Percentiles rank a stretch among this genome's conserved stretches.
Evolutionary conservation across 1,140 invertebrate genomes (phyloP).

Genomic region (Brachionus manjavacas): DNA sequence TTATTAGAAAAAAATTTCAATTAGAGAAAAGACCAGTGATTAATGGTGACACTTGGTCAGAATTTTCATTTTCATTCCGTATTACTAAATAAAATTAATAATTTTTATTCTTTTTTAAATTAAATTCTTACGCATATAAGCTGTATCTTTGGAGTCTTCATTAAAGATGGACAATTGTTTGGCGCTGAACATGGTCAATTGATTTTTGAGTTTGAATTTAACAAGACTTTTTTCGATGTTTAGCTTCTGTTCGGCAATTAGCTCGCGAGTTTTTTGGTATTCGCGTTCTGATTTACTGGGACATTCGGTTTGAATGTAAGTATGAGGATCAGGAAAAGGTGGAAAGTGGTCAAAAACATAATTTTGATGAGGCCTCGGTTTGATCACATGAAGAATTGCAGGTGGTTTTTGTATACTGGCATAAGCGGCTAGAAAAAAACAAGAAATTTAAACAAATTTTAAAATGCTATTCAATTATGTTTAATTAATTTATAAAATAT

Average conservation of each 20-base stretch:
- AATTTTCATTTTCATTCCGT: not conserved
- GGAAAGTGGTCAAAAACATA: conserved; percentile 40
- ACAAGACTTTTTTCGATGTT: conserved; percentile 20
- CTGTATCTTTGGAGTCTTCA: not conserved
- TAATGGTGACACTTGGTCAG: not conserved
- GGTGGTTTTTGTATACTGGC: conserved; percentile 7
- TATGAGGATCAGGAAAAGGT: conserved; percentile 36
- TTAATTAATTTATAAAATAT: not conserved
- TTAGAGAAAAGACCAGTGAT: not conserved
- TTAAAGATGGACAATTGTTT: not conserved
- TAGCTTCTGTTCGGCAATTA: conserved; percentile 34
- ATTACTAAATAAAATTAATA: not conserved
- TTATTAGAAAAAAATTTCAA: not conserved
- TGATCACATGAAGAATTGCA: not conserved
- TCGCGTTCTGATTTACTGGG: not conserved
- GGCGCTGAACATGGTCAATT: not conserved
- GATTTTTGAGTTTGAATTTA: conserved; percentile 22
- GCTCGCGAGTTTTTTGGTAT: conserved; percentile 26
- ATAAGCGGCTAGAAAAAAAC: not conserved
- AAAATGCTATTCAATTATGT: too few relatives aligned
- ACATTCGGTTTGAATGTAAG: conserved; percentile 29
- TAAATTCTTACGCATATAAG: not conserved
- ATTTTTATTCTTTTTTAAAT: not conserved
- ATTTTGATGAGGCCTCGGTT: not conserved
- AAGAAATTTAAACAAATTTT: too few relatives aligned